Evolutionary conservation across 1,140 invertebrate genomes (phyloP).

Genomic region (Heliothis subflexa): DNA sequence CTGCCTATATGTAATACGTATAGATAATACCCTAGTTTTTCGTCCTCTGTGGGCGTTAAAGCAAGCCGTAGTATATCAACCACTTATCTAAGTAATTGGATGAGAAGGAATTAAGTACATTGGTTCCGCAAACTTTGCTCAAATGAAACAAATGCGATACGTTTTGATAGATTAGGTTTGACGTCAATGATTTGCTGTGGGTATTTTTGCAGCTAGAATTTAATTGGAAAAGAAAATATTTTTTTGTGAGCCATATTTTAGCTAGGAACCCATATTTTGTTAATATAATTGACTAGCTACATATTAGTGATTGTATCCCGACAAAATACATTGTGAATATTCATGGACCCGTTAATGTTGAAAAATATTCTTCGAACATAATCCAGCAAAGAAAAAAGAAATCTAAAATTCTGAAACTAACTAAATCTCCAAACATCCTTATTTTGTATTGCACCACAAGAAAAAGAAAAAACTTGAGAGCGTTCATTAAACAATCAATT

Average conservation of each 20-base stretch:
- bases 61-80: not conserved
- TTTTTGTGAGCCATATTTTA: no score
- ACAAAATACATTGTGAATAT: not conserved
- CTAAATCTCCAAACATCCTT: not conserved
- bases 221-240: no score
- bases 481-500: conserved; percentile 16
- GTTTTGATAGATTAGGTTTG: no score
- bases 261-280: no score
- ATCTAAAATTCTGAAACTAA: not conserved
- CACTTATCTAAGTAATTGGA: conserved; percentile 22
- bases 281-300: no score
- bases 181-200: no score
- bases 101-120: not conserved
- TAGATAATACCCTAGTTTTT: no score
- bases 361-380: no score
- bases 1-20: no score
- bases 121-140: not conserved
- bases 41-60: not conserved
- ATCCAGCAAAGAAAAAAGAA: not conserved
- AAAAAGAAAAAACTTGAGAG: not conserved
- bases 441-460: not conserved
- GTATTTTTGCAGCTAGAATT: no score
- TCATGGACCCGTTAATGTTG: no score
- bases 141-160: not conserved
- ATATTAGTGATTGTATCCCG: no score